Conservation (phyloP, 2,888 invertebrate species). For the Megalurothrips usitatus region DNA sequence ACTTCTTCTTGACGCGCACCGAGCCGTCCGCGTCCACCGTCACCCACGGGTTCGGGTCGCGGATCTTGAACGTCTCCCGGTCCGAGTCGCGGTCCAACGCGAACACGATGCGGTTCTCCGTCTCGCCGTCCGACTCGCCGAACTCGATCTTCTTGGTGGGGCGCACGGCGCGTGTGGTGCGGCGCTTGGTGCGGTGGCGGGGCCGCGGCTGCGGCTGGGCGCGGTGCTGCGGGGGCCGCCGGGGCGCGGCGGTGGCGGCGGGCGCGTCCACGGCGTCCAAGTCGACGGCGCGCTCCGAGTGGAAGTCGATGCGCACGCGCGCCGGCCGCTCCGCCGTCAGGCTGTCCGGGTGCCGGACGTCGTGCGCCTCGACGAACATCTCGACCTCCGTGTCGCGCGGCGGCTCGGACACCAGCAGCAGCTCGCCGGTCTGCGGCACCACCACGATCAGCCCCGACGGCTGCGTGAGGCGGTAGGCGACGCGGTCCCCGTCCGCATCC, state of each 20-base stretch:
- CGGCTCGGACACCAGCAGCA: constrained; percentile 77
- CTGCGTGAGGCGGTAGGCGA: constrained; percentile 78
- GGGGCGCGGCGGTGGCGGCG: constrained; percentile 11
- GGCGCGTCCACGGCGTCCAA: constrained; percentile 49
- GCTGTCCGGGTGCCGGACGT: constrained; percentile 65
- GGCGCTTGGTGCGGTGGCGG: constrained; percentile 59
- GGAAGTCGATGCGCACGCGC: constrained; percentile 70
- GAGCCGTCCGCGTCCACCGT: constrained; percentile 87
- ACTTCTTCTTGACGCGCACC: constrained; percentile 90
- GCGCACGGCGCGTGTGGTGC: constrained; percentile 84
- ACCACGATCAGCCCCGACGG: constrained; percentile 81
- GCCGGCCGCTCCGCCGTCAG: constrained; percentile 65
- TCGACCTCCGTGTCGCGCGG: constrained; percentile 59
- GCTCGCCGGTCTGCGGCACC: constrained; percentile 87
- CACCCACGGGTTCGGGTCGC: constrained; percentile 92
- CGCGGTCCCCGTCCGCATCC: constrained; percentile 86
- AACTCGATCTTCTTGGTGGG: constrained; percentile 92
- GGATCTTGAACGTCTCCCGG: constrained; percentile 85
- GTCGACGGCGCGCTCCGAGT: constrained; percentile 42
- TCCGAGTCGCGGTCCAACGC: constrained; percentile 88
- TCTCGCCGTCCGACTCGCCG: constrained; percentile 84
- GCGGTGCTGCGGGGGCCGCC: not conserved
- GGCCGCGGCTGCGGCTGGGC: constrained; percentile 34
- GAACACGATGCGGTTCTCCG: constrained; percentile 82
- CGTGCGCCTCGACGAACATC: constrained; percentile 76